Evolutionary conservation across 1,140 invertebrate species (phyloP).

Genomic region (Hyphantria cunea): DNA sequence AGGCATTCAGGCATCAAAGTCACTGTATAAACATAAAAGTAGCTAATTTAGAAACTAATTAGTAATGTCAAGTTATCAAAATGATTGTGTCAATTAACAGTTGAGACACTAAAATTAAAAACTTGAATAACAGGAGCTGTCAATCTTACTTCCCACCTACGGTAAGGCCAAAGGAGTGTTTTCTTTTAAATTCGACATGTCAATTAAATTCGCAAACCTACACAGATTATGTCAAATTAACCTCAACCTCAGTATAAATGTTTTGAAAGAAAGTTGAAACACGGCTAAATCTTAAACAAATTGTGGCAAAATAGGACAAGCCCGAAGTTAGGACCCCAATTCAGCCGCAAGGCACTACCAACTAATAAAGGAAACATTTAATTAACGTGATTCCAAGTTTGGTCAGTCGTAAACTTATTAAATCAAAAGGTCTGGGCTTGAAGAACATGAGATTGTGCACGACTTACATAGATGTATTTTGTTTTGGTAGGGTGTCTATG

Average conservation of each 20-base stretch:
- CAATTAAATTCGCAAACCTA: neutral
- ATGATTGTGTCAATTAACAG: too few relatives aligned
- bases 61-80: too few relatives aligned
- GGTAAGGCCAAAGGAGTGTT: too few relatives aligned
- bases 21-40: too few relatives aligned
- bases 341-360: conserved; percentile 19
- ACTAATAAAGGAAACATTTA: conserved; percentile 35
- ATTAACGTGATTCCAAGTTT: conserved; percentile 36
- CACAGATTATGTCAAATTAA: conserved; percentile 5
- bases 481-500: conserved; percentile 6
- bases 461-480: conserved; percentile 7
- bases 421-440: conserved; percentile 36
- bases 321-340: conserved; percentile 22
- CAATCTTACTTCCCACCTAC: too few relatives aligned
- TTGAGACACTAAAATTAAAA: too few relatives aligned
- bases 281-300: conserved; percentile 10
- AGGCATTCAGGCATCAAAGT: too few relatives aligned
- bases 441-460: conserved; percentile 34
- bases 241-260: neutral
- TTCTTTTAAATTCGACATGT: neutral
- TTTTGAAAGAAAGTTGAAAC: conserved; percentile 10
- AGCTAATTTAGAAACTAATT: too few relatives aligned
- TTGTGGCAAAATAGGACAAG: conserved; percentile 14
- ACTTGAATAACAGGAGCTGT: too few relatives aligned
- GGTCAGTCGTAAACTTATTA: conserved; percentile 34